Conservation (phyloP, 2,797 vertebrate genomes). For the Sitta carolinensis region DNA sequence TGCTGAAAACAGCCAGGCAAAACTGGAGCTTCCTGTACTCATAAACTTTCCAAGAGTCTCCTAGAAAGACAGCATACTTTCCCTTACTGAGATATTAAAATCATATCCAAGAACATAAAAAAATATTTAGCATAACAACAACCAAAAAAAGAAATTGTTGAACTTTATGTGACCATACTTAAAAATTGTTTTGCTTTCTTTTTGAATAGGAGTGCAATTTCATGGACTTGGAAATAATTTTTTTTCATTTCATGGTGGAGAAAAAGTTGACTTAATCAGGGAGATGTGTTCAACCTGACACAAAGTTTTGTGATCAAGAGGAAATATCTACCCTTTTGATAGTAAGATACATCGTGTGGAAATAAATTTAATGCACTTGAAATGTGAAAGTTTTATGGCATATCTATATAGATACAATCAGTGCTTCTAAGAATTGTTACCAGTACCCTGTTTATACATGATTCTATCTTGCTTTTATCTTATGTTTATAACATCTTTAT, state of each 20-base stretch:
- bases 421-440: not conserved
- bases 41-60: not conserved
- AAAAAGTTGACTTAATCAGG: not conserved
- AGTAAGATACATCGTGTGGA: not conserved
- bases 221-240: not conserved
- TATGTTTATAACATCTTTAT: not conserved
- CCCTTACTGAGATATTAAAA: not conserved
- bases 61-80: not conserved
- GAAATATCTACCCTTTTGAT: not conserved
- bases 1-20: not conserved
- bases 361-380: not conserved
- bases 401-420: not conserved
- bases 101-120: not conserved
- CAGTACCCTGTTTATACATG: not conserved
- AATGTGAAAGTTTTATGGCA: not conserved
- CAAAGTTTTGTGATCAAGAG: not conserved
- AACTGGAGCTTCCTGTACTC: not conserved
- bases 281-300: not conserved
- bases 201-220: not conserved
- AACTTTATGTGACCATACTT: not conserved
- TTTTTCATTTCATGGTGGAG: not conserved
- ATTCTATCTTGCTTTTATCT: not conserved
- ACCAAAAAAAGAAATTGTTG: not conserved
- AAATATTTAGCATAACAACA: not conserved
- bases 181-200: not conserved